Conservation (phyloP, 1,140 invertebrate genomes). For the Panagrolaimus sp. region DNA sequence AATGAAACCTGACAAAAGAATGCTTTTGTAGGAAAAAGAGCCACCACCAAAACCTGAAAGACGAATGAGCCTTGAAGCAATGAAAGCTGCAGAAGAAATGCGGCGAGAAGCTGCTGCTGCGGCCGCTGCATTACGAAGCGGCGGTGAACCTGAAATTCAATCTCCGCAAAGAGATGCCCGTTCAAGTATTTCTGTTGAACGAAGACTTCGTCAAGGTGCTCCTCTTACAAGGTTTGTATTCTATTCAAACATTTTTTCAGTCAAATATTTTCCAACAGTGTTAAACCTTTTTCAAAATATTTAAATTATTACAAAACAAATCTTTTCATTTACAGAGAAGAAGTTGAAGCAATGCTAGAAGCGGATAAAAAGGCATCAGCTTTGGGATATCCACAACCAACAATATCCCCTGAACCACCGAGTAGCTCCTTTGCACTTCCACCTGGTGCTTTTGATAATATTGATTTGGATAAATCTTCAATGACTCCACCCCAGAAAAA, state of each 20-base stretch:
- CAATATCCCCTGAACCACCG: not conserved
- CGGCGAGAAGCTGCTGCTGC: not conserved
- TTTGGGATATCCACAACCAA: too few relatives aligned
- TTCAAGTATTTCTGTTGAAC: not conserved
- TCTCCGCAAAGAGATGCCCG: not conserved
- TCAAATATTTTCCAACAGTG: too few relatives aligned
- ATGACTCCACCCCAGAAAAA: not conserved
- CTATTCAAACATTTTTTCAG: too few relatives aligned
- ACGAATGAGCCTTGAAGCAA: constrained; percentile 4
- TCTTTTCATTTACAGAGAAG: too few relatives aligned
- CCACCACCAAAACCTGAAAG: constrained; percentile 15
- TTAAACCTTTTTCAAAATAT: too few relatives aligned
- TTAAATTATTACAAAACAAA: too few relatives aligned
- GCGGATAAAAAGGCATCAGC: too few relatives aligned
- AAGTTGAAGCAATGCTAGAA: too few relatives aligned
- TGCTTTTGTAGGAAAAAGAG: not conserved
- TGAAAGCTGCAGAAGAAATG: constrained; percentile 8
- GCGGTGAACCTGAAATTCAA: too few relatives aligned
- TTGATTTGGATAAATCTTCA: constrained; percentile 5
- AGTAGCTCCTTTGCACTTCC: not conserved
- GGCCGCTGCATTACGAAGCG: not conserved
- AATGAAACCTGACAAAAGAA: not conserved
- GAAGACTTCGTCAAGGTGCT: not conserved
- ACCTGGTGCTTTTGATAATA: not conserved
- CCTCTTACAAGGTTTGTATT: too few relatives aligned